Evolutionary conservation across 2,797 vertebrate species (phyloP).

Genomic region (Cynopterus sphinx): DNA sequence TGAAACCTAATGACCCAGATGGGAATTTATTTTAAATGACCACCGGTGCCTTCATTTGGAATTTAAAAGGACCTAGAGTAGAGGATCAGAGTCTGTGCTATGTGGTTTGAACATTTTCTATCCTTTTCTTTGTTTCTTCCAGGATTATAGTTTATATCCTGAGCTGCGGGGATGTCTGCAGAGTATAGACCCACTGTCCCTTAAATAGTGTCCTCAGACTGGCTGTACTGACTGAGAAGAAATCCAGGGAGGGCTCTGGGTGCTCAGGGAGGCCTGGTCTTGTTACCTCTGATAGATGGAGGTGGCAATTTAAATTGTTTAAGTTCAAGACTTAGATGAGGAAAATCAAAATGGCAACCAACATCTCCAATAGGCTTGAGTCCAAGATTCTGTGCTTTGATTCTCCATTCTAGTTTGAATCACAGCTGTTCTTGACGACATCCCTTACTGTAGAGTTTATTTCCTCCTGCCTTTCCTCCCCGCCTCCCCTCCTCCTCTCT

Average conservation of each 20-base stretch:
- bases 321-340: background rate
- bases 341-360: background rate
- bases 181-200: background rate
- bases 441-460: background rate
- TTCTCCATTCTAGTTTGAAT: background rate
- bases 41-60: conserved; percentile 22
- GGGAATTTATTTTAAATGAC: conserved; percentile 48
- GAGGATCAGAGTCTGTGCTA: background rate
- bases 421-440: background rate
- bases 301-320: background rate
- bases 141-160: background rate
- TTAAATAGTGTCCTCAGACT: background rate
- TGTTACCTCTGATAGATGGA: background rate
- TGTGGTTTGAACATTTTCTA: background rate
- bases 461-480: background rate
- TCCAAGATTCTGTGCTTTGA: background rate
- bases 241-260: background rate
- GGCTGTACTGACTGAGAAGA: background rate
- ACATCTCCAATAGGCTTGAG: background rate
- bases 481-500: too few species aligned
- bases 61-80: background rate
- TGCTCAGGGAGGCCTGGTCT: background rate
- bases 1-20: conserved; percentile 41
- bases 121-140: background rate
- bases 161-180: background rate